A percentile compares a stretch with the other conserved stretches of the same genome.
Conservation (phyloP, 2,888 invertebrate species). For the Philereme vetulata region DNA sequence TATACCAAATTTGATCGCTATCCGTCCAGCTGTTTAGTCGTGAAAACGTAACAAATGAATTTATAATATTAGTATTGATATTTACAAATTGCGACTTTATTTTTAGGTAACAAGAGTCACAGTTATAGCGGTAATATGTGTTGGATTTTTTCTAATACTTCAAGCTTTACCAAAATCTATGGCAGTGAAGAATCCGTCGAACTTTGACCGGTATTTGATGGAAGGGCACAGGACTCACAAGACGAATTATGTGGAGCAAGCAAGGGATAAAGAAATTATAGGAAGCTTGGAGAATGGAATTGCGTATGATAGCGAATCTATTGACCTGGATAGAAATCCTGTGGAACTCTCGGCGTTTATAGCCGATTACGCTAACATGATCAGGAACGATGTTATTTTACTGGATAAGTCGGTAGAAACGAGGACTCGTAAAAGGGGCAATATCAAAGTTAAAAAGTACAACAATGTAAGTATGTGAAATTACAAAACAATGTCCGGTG, state of each 20-base stretch:
- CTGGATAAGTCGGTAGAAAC: constrained; percentile 75
- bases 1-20: too few relatives aligned
- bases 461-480: constrained; percentile 34
- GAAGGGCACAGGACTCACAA: constrained; percentile 63
- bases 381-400: constrained; percentile 69
- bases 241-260: constrained; percentile 63
- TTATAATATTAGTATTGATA: too few relatives aligned
- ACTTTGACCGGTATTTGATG: constrained; percentile 58
- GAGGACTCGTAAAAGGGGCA: constrained; percentile 69
- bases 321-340: constrained; percentile 51
- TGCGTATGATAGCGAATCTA: constrained; percentile 49
- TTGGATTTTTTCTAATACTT: constrained; percentile 53
- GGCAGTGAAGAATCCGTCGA: constrained; percentile 52
- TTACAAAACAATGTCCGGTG: too few relatives aligned
- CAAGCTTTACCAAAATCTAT: constrained; percentile 57
- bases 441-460: constrained; percentile 61
- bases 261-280: constrained; percentile 52
- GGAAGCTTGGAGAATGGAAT: constrained; percentile 51
- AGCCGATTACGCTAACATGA: constrained; percentile 74
- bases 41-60: too few relatives aligned
- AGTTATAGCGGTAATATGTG: constrained; percentile 51
- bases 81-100: too few relatives aligned
- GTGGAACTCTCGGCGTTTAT: constrained; percentile 68
- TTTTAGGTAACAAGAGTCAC: constrained; percentile 60
- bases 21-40: too few relatives aligned